Evolutionary conservation across 2,113 vertebrate genomes (phyloP).

Genomic region (Lophura nycthemera): DNA sequence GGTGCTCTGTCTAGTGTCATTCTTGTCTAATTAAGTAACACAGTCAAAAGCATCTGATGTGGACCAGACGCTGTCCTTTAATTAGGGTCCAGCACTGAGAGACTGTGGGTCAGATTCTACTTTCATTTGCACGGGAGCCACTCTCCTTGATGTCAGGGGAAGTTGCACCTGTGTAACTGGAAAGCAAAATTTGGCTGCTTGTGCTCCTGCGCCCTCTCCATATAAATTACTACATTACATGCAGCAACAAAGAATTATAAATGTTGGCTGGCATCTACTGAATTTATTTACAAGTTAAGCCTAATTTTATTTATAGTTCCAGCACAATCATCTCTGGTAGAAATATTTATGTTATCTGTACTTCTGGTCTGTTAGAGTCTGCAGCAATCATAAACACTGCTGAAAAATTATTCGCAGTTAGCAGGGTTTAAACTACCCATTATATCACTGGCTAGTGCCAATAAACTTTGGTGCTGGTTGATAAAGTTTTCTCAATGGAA

Average conservation of each 20-base stretch:
- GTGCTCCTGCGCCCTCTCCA: constrained; percentile 63
- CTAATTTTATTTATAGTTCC: constrained; percentile 83
- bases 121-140: constrained; percentile 54
- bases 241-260: constrained; percentile 79
- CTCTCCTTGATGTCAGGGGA: constrained; percentile 30
- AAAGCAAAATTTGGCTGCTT: constrained; percentile 59
- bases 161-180: constrained; percentile 59
- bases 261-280: constrained; percentile 70
- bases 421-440: constrained; percentile 83
- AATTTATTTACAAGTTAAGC: constrained; percentile 83
- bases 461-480: constrained; percentile 80
- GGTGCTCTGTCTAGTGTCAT: constrained; percentile 79
- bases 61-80: constrained; percentile 80
- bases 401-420: constrained; percentile 86
- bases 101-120: constrained; percentile 61
- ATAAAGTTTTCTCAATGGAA: constrained; percentile 81
- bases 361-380: constrained; percentile 78
- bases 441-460: constrained; percentile 82
- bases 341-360: constrained; percentile 85
- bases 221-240: constrained; percentile 79
- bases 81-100: constrained; percentile 82
- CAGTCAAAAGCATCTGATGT: constrained; percentile 86
- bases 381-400: constrained; percentile 78
- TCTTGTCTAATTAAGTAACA: constrained; percentile 83
- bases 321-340: constrained; percentile 76